Evolutionary conservation across 2,113 vertebrate species (phyloP), one percentile per base, ranked within the genome.

Genomic region (Thalassoma bifasciatum): DNA sequence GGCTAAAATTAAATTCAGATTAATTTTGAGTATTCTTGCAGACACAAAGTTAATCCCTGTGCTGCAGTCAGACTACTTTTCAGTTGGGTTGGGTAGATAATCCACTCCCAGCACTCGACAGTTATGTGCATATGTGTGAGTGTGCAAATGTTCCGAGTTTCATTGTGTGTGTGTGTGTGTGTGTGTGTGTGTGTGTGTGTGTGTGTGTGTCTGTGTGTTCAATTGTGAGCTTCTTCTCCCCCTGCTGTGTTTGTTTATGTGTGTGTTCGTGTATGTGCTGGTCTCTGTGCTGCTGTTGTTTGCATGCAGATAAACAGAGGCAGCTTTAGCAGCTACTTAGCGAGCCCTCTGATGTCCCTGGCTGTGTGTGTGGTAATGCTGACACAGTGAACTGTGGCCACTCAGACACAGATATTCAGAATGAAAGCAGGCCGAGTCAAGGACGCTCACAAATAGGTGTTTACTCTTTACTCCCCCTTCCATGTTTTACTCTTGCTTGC

Each of bases 331-430:
- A 71, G 73, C 64, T 71, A 75, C 81, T 81, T 66, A 53, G 62
- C 54, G 49, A 73, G 73, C 59, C 66, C 84, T 79, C 81, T 76
- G 67, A 82, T 86, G 87, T 80, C 75, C 79, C 86, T 81, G 54
- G 67, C 70, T 68, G 60, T 75, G 75, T 82, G 73, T 82, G 73
- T 46, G 74, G 66, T 81, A 86, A 82, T 83, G 75, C 82, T 73
- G 81, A 88, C 87, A 84, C 75, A 65, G 77, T 88, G 54, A 87
- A 73, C 79, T 57, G 79, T 14, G 62, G 79, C 76, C 82, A 73
- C 79, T 85, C 77, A 81, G 74, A 82, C 73, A 44, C 59, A 84
- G 58, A 77, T 76, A 74, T 77, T 76, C 70, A 56, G 40, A 17
- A 59, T 69, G 58, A 75, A 77, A 65, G 75, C 79, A 47, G 1